Evolutionary conservation across 2,797 vertebrate genomes (phyloP).

Genomic region (Phataginus tricuspis): DNA sequence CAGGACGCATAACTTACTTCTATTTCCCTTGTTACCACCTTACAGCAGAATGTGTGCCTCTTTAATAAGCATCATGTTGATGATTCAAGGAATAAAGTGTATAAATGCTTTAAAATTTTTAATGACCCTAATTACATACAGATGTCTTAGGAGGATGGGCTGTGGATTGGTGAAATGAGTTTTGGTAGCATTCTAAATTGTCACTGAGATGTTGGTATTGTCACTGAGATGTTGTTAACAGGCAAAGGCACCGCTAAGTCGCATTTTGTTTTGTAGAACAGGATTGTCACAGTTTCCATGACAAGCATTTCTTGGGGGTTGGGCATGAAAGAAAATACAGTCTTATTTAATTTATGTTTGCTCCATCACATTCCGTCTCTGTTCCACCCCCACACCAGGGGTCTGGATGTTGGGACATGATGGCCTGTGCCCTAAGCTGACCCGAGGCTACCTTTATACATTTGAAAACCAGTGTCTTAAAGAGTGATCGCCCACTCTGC

Average conservation of each 20-base stretch:
- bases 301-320: not conserved
- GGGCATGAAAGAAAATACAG: not conserved
- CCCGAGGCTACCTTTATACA: not conserved
- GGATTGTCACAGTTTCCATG: constrained; percentile 9
- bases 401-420: not conserved
- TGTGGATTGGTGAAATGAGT: constrained; percentile 53
- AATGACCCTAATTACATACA: constrained; percentile 5
- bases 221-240: constrained; percentile 28
- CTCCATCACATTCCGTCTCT: not conserved
- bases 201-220: constrained; percentile 42
- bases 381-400: rapidly evolving
- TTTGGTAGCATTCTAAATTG: constrained; percentile 57
- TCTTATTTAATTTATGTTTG: not conserved
- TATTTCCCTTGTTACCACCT: too few species aligned
- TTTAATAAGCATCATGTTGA: not conserved
- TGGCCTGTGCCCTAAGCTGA: not conserved
- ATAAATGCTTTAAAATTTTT: not conserved
- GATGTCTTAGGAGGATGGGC: constrained; percentile 25
- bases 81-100: not conserved
- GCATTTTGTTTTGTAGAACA: constrained; percentile 57
- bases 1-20: not conserved
- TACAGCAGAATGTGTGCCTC: not conserved
- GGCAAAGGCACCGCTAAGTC: not conserved
- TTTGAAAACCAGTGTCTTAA: not conserved
- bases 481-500: not conserved